Evolutionary conservation across 2,888 invertebrate species (phyloP), one percentile per base, ranked within the genome.

Genomic region (Uropetala carovei): DNA sequence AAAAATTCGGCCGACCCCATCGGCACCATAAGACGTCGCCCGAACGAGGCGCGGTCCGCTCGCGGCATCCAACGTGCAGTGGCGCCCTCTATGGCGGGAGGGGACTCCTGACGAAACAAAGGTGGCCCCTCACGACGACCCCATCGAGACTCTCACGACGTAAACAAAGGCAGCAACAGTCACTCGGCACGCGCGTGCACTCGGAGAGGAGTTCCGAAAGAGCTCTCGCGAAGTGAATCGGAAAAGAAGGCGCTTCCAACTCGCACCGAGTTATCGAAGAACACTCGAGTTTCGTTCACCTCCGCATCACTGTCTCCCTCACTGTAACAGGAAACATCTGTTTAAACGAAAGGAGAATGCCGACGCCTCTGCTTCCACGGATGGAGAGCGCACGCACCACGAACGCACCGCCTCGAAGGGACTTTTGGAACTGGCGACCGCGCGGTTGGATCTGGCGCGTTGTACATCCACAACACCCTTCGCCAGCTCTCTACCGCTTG

Each of bases 401-500:
- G 18, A 64, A 10, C 60, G 64, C 60, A 14, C 89, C 89, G 89
- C 64, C 60, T 64, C 56, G 11, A 30, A 18, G 16, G 27, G 75
- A 75, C 75, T 75, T 75, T 27, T 27, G 27, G 75, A 27, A 75
- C 75, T 75, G 75, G 22, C 75, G 75, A 75, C n/a, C 75, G 75
- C 75, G 75, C 75, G 75, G 75, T 75, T 9, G 22, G 27, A 75
- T 13, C 75, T 27, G 75, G 27, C 75, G 22, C 22, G 75, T 27
- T 22, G 22, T 27, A 27, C 75, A 10, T 75, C 22, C 75, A 22
- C 75, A 75, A 43, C 89, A 43, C 30, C 89, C 89, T 89, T n/a
- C 64, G 64, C 89, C 64, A 89, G 89, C 89, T 64, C 89, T 89
- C 89, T 43, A 89, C 89, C 64, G 89, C 89, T 89, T 68, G 89